Evolutionary conservation across 2,797 vertebrate genomes (phyloP), one percentile per base, ranked within the genome.

Genomic region (Eurystomus glaucurus): DNA sequence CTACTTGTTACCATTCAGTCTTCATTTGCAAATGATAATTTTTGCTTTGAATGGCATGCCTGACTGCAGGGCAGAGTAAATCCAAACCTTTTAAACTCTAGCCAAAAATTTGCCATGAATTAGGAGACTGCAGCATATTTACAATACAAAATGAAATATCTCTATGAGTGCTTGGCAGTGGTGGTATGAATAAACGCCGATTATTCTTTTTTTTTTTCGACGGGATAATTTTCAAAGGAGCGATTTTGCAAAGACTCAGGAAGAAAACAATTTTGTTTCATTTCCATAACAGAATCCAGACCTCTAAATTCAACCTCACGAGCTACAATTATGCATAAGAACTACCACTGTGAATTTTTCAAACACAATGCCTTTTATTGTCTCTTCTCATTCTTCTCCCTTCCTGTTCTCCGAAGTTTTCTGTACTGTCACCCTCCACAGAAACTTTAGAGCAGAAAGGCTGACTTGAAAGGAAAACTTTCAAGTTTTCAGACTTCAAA

Each of bases 201-300:
- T 97, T 98, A 97, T 39, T 45, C 18, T n/a, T 35, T 70, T 91
- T 97, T 98, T 26, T 74, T 96, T 92, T 97, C 98, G 98, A 99
- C 55, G 95, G 98, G 97, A 96, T 99, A 98, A 99, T 99, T 99
- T 99, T 98, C 98, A 97, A 98, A 98, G 97, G 93, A 57, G 96
- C 14, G 87, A 98, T 97, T 97, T 96, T 98, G 95, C 93, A 96
- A 98, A 98, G 97, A 97, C 98, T 98, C 99, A 99, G 99, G 99
- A 99, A 99, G 99, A 99, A 99, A 99, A 99, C 99, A 99, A 99
- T 99, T 99, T 99, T 98, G 98, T 97, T 98, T 98, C 98, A 99
- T 99, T 99, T 99, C 98, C 98, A 97, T 99, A 99, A 99, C 98
- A 99, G 98, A 98, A 98, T 99, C 98, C 99, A 99, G 99, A 99